A percentile compares a stretch with the other conserved stretches of the same genome.
Evolutionary conservation across 2,888 invertebrate species (phyloP).

Genomic region (Xanthorhoe designata): DNA sequence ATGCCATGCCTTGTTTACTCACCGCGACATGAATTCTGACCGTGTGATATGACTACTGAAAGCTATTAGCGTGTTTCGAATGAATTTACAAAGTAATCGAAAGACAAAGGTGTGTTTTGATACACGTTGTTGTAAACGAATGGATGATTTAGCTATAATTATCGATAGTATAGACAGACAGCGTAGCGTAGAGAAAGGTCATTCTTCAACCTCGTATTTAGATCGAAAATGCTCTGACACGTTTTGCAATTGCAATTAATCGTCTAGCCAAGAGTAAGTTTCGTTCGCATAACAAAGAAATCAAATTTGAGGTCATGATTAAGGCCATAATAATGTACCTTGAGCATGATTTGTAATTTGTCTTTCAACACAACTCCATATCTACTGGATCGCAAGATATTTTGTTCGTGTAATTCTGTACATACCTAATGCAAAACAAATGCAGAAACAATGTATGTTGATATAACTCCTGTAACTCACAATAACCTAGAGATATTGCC

Average conservation of each 20-base stretch:
- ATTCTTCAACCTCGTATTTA: conserved; percentile 24
- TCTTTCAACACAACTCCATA: conserved; percentile 10
- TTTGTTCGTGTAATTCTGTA: conserved; percentile 1
- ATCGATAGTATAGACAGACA: not conserved
- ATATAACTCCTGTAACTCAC: conserved; percentile 48
- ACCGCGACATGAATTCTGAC: conserved; percentile 45
- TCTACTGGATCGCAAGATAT: conserved; percentile 12
- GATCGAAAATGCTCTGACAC: conserved; percentile 22
- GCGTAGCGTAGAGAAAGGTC: conserved; percentile 13
- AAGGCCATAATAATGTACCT: conserved; percentile 22
- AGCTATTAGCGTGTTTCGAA: conserved; percentile 44
- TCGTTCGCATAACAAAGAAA: conserved; percentile 31
- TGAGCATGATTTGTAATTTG: conserved; percentile 28
- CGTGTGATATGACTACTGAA: conserved; percentile 40
- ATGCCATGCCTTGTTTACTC: conserved; percentile 52
- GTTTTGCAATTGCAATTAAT: conserved; percentile 28
- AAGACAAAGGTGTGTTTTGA: conserved; percentile 34
- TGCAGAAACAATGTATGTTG: conserved; percentile 40
- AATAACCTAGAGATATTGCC: conserved; percentile 56
- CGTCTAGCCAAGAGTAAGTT: conserved; percentile 26
- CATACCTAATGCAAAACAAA: conserved; percentile 39
- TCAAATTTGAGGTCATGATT: conserved; percentile 32
- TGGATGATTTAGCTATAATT: conserved; percentile 4
- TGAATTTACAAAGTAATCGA: conserved; percentile 34
- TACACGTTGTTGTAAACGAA: conserved; percentile 11